A percentile compares a stretch with the other conserved stretches of the same genome.
phyloP scores from a whole-genome alignment of 2,888 invertebrate genomes.

The Rapana venosa region DNA sequence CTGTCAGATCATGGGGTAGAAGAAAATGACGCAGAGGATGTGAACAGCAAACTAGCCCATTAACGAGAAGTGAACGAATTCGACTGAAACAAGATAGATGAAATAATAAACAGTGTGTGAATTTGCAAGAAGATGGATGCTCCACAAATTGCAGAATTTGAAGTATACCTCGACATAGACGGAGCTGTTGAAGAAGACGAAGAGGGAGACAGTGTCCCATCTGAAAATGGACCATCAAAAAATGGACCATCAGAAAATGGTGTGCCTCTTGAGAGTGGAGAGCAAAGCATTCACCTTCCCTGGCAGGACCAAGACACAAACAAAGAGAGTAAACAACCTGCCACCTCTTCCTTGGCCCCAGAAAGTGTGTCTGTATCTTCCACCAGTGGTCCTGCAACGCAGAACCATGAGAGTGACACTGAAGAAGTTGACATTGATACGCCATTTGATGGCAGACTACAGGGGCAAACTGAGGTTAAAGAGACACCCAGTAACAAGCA shows the following conservation, averaged over 20 bases:
- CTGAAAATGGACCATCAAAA: background rate
- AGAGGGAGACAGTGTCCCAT: background rate
- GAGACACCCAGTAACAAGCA: background rate
- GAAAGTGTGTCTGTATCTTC: background rate
- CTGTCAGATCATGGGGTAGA: too few relatives aligned
- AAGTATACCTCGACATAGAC: constrained; percentile 23
- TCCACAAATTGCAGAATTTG: constrained; percentile 12
- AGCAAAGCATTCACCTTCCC: background rate
- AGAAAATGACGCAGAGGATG: too few relatives aligned
- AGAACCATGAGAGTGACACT: background rate
- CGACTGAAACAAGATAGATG: background rate
- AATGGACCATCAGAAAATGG: background rate
- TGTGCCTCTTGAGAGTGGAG: background rate
- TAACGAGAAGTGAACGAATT: too few relatives aligned
- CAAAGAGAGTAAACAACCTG: background rate
- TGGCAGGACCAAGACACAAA: background rate
- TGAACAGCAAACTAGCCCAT: too few relatives aligned
- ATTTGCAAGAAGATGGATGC: background rate
- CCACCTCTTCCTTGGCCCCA: background rate
- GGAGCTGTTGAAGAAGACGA: constrained; percentile 33
- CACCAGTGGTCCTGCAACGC: background rate
- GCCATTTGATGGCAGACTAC: constrained; percentile 23
- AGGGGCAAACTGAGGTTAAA: constrained; percentile 6
- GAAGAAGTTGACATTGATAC: constrained; percentile 25
- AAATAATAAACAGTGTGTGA: background rate